A percentile compares a stretch with the other conserved stretches of the same genome.
Evolutionary conservation across 2,113 vertebrate genomes (phyloP).

Genomic region (Poeciliopsis retropinna): DNA sequence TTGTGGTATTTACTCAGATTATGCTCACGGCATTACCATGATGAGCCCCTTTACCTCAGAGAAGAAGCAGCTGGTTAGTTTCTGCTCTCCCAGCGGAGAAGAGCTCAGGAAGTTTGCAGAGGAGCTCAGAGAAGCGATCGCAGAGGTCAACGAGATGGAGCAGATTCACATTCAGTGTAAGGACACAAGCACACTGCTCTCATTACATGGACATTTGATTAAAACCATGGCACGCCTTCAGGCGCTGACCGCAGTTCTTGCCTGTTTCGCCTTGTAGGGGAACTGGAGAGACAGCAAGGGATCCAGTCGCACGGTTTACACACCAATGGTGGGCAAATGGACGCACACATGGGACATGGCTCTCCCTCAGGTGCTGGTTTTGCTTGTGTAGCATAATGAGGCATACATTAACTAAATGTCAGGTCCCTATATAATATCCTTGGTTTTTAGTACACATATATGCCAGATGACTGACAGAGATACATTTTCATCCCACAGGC

Average conservation of each 20-base stretch:
- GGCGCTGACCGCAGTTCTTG: not conserved
- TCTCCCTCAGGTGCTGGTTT: conserved; percentile 87
- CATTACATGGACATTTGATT: not conserved
- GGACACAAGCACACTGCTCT: conserved; percentile 40
- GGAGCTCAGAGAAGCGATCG: conserved; percentile 95
- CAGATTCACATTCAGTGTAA: conserved; percentile 99
- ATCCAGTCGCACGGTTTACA: conserved; percentile 85
- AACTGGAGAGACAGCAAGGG: conserved; percentile 94
- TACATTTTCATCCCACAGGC: conserved; percentile 79
- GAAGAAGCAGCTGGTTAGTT: conserved; percentile 96
- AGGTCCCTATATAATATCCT: not conserved
- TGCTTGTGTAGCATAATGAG: conserved; percentile 24
- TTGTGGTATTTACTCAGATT: conserved; percentile 80
- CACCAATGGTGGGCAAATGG: conserved; percentile 87
- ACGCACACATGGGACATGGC: conserved; percentile 85
- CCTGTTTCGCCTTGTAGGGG: conserved; percentile 81
- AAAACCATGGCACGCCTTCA: not conserved
- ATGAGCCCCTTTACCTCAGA: conserved; percentile 94
- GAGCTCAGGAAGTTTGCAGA: conserved; percentile 98
- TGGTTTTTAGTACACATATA: conserved; percentile 13
- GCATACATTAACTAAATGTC: conserved; percentile 27
- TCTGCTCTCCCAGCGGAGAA: conserved; percentile 93
- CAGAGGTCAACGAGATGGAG: conserved; percentile 98
- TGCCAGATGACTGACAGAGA: conserved; percentile 33
- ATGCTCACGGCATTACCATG: conserved; percentile 96